Base-by-base conservation (phyloP, 2,797 vertebrate genomes). In the Menidia menidia region DNA sequence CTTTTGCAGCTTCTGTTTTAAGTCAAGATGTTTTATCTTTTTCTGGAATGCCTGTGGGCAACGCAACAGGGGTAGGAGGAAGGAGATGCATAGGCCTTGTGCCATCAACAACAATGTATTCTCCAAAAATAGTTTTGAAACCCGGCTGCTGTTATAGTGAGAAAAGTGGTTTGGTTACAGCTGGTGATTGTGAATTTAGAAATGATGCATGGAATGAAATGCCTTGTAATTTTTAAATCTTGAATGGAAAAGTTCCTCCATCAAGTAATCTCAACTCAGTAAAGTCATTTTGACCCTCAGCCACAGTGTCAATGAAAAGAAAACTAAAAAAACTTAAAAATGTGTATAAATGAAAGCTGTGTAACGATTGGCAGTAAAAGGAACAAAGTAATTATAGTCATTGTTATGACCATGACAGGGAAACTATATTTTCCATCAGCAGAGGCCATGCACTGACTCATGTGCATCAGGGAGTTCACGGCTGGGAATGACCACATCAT, bases 401-500 rank as follows among this genome's bases (percentile, higher is more conserved):
- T 75, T 64, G 64, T 35, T 58, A 60, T 42, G 43, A 64, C 60
- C 62, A 47, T 48, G 2, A 30, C 53, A 57, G 1, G 35, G 65
- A 59, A 69, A 55, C 78, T 51, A 50, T 58, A 78, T 55, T 41
- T 71, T 61, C 70, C 72, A 79, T 84, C 76, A 76, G 52, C 57
- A 61, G 52, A n/a, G 68, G 75, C 65, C 73, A 73, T 75, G 6
- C 10, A 39, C 66, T 78, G 78, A 80, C 74, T 74, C 70, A 57
- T 5, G 30, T 47, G 72, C 71, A 54, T 64, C 57, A 47, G 67
- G 45, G 56, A 71, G 57, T 73, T 66, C 48, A 25, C 59, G 1
- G 55, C 73, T 61, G 71, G 82, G 82, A 84, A 90, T 90, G 68
- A 89, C 83, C 75, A 82, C 84, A 60, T 68, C 82, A 30, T 42